These are phyloP conservation scores for Acanthurus leucopareius DNA, from an alignment of 2,797 vertebrate species.

Conservation along the genomic window DNA sequence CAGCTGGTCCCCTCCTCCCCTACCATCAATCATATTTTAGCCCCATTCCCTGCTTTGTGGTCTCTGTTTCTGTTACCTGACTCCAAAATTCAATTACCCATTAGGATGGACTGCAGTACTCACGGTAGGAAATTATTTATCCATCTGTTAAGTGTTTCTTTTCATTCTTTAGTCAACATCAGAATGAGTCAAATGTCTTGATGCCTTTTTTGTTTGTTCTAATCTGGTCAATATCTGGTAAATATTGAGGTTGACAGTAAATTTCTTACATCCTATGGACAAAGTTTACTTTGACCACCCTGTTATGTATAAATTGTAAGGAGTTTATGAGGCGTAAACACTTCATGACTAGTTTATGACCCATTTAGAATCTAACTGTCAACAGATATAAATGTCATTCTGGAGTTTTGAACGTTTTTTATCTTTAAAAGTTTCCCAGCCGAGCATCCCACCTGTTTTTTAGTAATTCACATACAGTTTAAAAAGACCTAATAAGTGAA, in stretches of 20 bases:
- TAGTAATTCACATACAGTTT: background rate
- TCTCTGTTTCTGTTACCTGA: too few species aligned
- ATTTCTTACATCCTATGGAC: too few species aligned
- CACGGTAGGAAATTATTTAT: slow-evolving; percentile 69
- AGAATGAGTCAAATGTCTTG: too few species aligned
- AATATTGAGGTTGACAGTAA: background rate
- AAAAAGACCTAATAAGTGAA: background rate
- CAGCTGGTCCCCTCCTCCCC: slow-evolving; percentile 56
- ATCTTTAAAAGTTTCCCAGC: background rate
- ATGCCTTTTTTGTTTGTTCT: background rate
- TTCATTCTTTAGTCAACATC: background rate
- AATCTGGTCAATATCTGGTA: background rate
- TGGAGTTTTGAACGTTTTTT: too few species aligned
- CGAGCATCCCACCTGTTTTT: background rate
- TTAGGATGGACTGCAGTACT: slow-evolving; percentile 71
- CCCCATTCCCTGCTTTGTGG: slow-evolving; percentile 21
- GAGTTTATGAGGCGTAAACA: background rate
- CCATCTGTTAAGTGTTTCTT: background rate
- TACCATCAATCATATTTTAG: slow-evolving; percentile 56
- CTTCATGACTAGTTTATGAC: background rate
- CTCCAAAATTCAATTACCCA: slow-evolving; percentile 4
- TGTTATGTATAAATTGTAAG: background rate
- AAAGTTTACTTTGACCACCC: too few species aligned
- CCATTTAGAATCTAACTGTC: background rate
- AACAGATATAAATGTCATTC: background rate